Conservation (phyloP, 1,140 invertebrate genomes). For the Drosophila ohnishii region DNA sequence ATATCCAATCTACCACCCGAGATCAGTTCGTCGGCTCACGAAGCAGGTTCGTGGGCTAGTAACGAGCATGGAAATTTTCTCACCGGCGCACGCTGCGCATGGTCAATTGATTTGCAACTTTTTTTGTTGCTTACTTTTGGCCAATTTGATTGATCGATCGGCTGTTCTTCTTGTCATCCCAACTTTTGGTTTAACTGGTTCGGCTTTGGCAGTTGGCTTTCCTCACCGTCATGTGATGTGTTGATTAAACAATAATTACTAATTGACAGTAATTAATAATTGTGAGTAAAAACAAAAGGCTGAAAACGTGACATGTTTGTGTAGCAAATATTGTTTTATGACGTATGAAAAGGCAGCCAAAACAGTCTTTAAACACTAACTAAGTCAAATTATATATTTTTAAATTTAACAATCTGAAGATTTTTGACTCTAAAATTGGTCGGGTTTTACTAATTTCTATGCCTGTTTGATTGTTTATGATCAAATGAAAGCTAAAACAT, state of each 20-base stretch:
- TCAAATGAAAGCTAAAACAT: neutral
- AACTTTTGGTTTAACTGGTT: slow-evolving; percentile 47
- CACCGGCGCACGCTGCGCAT: slow-evolving; percentile 49
- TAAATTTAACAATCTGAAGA: neutral
- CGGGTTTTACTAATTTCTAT: neutral
- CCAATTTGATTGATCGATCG: slow-evolving; percentile 51
- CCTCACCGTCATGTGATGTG: slow-evolving; percentile 43
- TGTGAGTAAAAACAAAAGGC: slow-evolving; percentile 19
- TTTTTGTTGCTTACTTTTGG: slow-evolving; percentile 45
- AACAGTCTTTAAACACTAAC: neutral
- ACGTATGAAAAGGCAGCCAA: neutral
- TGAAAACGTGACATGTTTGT: slow-evolving; percentile 38
- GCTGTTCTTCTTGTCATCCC: slow-evolving; percentile 6
- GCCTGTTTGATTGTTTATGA: too few relatives aligned
- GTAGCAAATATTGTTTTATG: slow-evolving; percentile 12
- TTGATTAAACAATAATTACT: slow-evolving; percentile 58
- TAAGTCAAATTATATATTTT: neutral
- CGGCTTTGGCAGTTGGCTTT: slow-evolving; percentile 27
- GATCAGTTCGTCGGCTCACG: slow-evolving; percentile 16
- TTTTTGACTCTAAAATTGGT: neutral
- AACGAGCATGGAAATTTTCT: slow-evolving; percentile 63
- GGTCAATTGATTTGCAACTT: slow-evolving; percentile 56
- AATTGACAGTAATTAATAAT: slow-evolving; percentile 49
- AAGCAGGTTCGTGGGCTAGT: slow-evolving; percentile 13
- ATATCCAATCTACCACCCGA: slow-evolving; percentile 14